These are phyloP conservation scores for Pitta sordida DNA, from an alignment of 2,113 vertebrate species.

Conservation along the genomic window DNA sequence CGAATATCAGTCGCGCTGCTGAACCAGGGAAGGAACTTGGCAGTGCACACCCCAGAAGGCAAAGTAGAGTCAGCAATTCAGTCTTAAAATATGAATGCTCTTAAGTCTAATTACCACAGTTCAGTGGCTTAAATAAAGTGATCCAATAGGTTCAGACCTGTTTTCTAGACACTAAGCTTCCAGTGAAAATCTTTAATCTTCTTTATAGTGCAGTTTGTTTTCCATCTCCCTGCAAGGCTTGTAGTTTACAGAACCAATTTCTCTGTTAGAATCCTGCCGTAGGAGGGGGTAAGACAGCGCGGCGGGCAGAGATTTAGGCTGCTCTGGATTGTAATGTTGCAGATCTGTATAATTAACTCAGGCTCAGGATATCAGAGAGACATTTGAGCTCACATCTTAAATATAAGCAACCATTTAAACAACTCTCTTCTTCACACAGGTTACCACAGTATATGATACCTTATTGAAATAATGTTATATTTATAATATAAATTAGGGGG, in stretches of 20 bases:
- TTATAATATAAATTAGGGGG: background rate
- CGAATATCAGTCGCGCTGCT: background rate
- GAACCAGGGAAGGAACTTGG: background rate
- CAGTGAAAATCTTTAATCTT: background rate
- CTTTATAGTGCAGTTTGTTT: background rate
- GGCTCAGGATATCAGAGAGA: background rate
- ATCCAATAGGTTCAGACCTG: background rate
- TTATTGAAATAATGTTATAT: background rate
- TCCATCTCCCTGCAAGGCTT: background rate
- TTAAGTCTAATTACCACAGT: background rate
- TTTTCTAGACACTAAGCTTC: background rate
- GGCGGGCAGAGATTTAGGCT: background rate
- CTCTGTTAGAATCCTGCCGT: background rate
- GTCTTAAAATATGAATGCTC: background rate
- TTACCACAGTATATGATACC: background rate
- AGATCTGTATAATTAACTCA: background rate
- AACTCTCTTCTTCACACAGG: background rate
- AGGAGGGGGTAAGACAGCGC: background rate
- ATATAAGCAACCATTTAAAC: background rate
- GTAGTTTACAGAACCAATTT: background rate
- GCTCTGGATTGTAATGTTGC: background rate
- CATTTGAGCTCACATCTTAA: background rate
- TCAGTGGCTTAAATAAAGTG: constrained; percentile 3
- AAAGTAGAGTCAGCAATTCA: background rate
- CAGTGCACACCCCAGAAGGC: background rate